Evolutionary conservation across 2,888 invertebrate species (phyloP).

Genomic region (Rhingia campestris): DNA sequence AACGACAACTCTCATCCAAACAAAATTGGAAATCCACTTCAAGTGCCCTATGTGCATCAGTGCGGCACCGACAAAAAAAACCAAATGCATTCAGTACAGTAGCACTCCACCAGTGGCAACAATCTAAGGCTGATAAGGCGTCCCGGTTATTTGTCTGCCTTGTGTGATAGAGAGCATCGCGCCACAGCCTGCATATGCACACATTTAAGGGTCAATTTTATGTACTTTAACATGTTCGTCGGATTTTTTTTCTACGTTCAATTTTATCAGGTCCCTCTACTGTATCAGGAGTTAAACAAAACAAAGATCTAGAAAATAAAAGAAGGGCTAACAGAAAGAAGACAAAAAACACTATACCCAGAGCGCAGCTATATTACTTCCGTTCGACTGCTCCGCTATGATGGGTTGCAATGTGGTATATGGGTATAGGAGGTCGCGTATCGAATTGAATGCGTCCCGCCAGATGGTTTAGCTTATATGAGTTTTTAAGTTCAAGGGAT

Average conservation of each 20-base stretch:
- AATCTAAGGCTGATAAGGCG: conserved; percentile 70
- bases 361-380: conserved; percentile 55
- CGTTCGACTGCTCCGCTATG: conserved; percentile 52
- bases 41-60: neutral
- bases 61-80: conserved; percentile 21
- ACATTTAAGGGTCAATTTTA: conserved; percentile 61
- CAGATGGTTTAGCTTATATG: conserved; percentile 66
- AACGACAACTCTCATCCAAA: too few species aligned
- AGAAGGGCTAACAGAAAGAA: conserved; percentile 22
- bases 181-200: conserved; percentile 13
- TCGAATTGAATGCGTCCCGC: conserved; percentile 65
- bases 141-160: conserved; percentile 56
- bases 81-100: neutral
- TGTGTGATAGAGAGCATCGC: conserved; percentile 45
- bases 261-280: conserved; percentile 52
- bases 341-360: conserved; percentile 9
- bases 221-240: conserved; percentile 9
- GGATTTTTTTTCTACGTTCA: conserved; percentile 39
- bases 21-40: too few species aligned
- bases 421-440: conserved; percentile 14
- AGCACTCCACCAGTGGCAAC: conserved; percentile 38
- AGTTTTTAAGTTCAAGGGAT: conserved; percentile 59
- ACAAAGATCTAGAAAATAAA: conserved; percentile 18
- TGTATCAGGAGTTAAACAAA: conserved; percentile 3
- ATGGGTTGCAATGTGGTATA: neutral